Evolutionary conservation across 2,888 invertebrate species (phyloP).

Genomic region (Volucella inflata): DNA sequence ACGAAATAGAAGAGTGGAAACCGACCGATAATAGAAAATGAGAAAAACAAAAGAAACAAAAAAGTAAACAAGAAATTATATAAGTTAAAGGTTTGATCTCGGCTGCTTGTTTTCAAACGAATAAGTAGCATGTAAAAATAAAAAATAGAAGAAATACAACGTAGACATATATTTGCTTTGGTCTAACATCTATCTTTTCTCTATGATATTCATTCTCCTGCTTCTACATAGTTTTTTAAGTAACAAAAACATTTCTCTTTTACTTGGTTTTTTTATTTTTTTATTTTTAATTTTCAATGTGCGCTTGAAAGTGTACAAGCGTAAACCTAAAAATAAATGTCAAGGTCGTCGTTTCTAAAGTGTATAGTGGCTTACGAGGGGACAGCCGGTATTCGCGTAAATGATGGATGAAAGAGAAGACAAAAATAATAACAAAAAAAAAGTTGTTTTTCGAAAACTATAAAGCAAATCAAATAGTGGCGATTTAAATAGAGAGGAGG

Average conservation of each 20-base stretch:
- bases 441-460: constrained; percentile 51
- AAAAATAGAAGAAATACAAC: not conserved
- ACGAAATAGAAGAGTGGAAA: constrained; percentile 17
- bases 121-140: constrained; percentile 20
- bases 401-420: constrained; percentile 16
- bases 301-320: constrained; percentile 45
- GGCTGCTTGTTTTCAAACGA: not conserved
- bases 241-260: constrained; percentile 39
- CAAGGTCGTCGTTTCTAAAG: constrained; percentile 79
- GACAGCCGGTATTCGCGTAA: constrained; percentile 23
- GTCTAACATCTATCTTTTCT: constrained; percentile 1
- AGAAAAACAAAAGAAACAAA: constrained; percentile 23
- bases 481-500: not conserved
- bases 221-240: not conserved
- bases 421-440: constrained; percentile 29
- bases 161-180: not conserved
- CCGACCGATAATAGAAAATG: not conserved
- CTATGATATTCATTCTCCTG: constrained; percentile 14
- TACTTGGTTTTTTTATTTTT: not conserved
- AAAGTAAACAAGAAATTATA: constrained; percentile 15
- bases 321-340: constrained; percentile 81
- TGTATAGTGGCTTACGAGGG: constrained; percentile 13
- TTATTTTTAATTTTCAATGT: not conserved
- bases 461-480: constrained; percentile 8
- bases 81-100: constrained; percentile 18